Conservation (phyloP, 1,140 invertebrate species). For the Trachymyrmex cornetzi region DNA sequence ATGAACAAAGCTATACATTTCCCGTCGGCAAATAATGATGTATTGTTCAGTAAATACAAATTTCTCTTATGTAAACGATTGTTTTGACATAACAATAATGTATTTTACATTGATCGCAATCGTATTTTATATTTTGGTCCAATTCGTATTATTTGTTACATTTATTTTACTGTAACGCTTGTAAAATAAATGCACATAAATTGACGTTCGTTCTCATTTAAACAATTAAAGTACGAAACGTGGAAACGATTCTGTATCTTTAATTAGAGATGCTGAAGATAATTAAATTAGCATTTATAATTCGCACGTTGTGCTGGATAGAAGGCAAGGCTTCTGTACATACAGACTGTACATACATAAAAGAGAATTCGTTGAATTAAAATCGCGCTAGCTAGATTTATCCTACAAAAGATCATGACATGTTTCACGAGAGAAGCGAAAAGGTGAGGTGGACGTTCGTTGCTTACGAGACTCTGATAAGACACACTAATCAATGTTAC, state of each 20-base stretch:
- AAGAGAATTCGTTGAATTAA: background rate
- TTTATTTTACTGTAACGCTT: background rate
- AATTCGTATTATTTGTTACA: background rate
- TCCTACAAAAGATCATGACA: background rate
- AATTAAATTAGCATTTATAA: slow-evolving; percentile 16
- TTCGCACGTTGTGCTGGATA: background rate
- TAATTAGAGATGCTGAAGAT: background rate
- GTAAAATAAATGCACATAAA: background rate
- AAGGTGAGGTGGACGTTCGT: slow-evolving; percentile 1
- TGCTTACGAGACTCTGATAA: slow-evolving; percentile 56
- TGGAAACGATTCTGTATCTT: background rate
- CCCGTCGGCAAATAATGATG: background rate
- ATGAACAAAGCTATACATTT: background rate
- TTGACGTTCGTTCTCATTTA: background rate
- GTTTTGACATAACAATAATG: background rate
- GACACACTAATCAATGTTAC: slow-evolving; percentile 48
- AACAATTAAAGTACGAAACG: background rate
- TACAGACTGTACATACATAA: background rate
- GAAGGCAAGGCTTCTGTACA: background rate
- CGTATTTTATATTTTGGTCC: background rate
- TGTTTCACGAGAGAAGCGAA: slow-evolving; percentile 13
- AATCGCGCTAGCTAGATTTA: background rate
- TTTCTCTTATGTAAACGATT: slow-evolving; percentile 22
- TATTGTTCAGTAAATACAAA: background rate
- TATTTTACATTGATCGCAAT: background rate